These are phyloP conservation scores for Vanessa cardui DNA, from an alignment of 2,888 invertebrate species.

Conservation along the genomic window DNA sequence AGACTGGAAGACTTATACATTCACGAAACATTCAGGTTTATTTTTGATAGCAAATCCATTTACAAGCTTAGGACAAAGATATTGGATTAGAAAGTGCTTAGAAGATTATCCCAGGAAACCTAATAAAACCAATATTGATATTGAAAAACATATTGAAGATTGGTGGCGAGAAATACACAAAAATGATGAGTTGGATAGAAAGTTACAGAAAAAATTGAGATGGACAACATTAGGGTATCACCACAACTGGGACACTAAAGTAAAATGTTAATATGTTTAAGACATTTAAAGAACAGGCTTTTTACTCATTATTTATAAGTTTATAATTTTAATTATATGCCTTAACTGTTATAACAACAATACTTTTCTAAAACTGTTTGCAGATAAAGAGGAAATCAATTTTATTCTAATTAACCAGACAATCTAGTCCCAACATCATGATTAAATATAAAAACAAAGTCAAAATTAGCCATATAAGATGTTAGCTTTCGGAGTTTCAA, in stretches of 20 bases:
- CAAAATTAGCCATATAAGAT: too few relatives aligned
- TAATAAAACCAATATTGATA: constrained; percentile 87
- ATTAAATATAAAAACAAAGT: too few relatives aligned
- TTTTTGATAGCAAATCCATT: constrained; percentile 93
- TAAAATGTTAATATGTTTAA: constrained; percentile 67
- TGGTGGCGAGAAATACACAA: constrained; percentile 86
- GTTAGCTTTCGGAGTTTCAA: too few relatives aligned
- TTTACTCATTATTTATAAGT: too few relatives aligned
- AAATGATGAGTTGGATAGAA: constrained; percentile 64
- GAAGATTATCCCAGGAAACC: constrained; percentile 89
- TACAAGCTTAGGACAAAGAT: constrained; percentile 88
- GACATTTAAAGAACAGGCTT: too few relatives aligned
- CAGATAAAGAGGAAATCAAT: too few relatives aligned
- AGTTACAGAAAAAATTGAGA: constrained; percentile 83
- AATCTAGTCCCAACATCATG: too few relatives aligned
- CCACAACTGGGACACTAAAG: constrained; percentile 98
- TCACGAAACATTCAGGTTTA: constrained; percentile 87
- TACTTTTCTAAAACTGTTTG: too few relatives aligned
- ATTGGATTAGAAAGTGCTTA: constrained; percentile 91
- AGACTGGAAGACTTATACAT: constrained; percentile 85
- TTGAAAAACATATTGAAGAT: constrained; percentile 66
- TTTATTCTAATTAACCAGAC: too few relatives aligned
- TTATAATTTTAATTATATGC: too few relatives aligned
- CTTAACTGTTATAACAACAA: too few relatives aligned
- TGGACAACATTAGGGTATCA: constrained; percentile 99